Base-by-base conservation (phyloP, 1,140 invertebrate species). In the Temnothorax longispinosus region DNA sequence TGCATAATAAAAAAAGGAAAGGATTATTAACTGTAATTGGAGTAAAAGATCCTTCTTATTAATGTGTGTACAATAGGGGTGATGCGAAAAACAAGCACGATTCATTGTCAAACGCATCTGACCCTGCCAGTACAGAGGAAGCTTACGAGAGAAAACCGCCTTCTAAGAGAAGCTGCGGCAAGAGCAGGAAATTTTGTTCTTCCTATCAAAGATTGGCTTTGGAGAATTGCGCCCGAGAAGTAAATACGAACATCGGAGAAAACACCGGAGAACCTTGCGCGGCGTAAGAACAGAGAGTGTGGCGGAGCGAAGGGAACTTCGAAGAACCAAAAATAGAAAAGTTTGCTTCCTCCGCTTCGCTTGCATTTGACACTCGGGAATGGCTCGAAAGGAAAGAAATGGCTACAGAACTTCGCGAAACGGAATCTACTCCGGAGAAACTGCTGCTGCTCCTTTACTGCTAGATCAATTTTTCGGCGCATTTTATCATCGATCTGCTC, bases 181-280 rank as follows among this genome's bases (percentile, higher is more conserved):
- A 41, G 67, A 74, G 41, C 80, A 75, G 80, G 69, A 84, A 84
- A 84, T 84, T 84, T 74, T 75, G 69, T 32, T 84, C 69, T 84
- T 84, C 41, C 54, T 74, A 54, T n/a, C 80, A 44, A 84, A 62
- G 54, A 84, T 84, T 75, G 80, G 69, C 80, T 84, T 84, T 84
- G 21, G 62, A 18, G 56, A 75, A 75, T 84, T 75, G 80, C 41
- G 27, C 27, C 21, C 41, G 41, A 84, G 69, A 84, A 84, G 71
- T 75, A 84, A 84, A 84, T 47, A 84, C 50, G 47, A 38, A 38
- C 65, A 41, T 69, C 54, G 69, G 47, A 27, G 27, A 47, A 60
- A 58, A 60, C 52, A 58, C 10, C 44, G 27, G 62, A 65, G 35
- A 47, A 69, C 21, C 38, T n/a, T n/a, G 41, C 27, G 18, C 27